Conservation (phyloP, 2,797 vertebrate species). For the Galagoides demidoff region DNA sequence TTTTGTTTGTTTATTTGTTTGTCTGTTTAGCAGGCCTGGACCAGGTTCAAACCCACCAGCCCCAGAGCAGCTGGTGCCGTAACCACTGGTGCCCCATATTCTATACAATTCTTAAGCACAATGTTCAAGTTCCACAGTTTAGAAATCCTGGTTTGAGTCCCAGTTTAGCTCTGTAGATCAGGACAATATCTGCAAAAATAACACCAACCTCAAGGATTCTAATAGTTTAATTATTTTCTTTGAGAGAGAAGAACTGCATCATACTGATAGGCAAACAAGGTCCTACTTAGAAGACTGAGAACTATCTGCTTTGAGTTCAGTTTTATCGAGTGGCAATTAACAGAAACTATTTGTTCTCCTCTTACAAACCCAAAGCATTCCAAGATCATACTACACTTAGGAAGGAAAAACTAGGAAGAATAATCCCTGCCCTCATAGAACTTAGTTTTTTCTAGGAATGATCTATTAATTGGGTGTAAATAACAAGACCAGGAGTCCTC, state of each 20-base stretch:
- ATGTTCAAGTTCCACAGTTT: neutral
- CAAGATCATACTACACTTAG: neutral
- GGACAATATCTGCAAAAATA: neutral
- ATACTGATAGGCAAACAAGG: neutral
- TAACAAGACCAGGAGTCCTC: neutral
- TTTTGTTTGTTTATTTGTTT: no score
- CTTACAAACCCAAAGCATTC: neutral
- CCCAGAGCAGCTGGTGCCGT: no score
- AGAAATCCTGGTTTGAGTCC: constrained; percentile 20
- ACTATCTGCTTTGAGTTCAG: neutral
- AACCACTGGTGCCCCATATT: neutral
- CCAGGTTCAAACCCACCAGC: no score
- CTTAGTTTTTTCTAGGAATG: neutral
- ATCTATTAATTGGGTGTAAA: constrained; percentile 14
- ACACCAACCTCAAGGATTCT: neutral
- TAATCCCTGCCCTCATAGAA: neutral
- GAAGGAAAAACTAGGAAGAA: constrained; percentile 3
- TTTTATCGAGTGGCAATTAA: constrained; percentile 28
- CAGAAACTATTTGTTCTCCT: neutral
- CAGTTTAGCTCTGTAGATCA: neutral
- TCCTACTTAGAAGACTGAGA: neutral
- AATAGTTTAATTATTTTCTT: neutral
- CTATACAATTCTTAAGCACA: neutral
- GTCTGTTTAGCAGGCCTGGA: no score
- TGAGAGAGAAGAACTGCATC: neutral